Conservation (phyloP, 2,113 vertebrate genomes). For the Paramormyrops kingsleyae region DNA sequence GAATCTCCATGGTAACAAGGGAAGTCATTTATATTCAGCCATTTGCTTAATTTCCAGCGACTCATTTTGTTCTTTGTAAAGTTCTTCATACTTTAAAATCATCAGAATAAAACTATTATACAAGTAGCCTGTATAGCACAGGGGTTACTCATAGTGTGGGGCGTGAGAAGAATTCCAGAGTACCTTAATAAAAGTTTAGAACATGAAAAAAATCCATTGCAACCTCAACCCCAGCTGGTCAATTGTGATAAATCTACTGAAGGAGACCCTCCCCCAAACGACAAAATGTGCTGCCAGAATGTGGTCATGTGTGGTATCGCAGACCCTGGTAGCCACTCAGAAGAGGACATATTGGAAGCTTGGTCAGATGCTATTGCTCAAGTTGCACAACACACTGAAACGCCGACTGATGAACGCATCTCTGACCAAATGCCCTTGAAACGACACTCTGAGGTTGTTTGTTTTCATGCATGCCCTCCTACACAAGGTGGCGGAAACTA, state of each 20-base stretch:
- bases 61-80: background rate
- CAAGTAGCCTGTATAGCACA: background rate
- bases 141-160: background rate
- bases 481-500: background rate
- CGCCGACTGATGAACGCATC: background rate
- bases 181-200: background rate
- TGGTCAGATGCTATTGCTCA: background rate
- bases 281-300: background rate
- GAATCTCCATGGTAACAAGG: background rate
- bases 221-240: background rate
- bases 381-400: background rate
- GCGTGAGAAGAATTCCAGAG: background rate
- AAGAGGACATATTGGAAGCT: background rate
- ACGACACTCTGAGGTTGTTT: background rate
- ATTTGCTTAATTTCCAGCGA: background rate
- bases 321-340: background rate
- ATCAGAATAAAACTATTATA: background rate
- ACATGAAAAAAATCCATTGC: background rate
- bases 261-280: background rate
- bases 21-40: background rate
- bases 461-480: background rate
- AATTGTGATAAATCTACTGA: background rate
- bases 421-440: background rate
- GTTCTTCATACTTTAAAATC: background rate
- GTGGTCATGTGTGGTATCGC: background rate